Conservation (phyloP, 1,140 invertebrate genomes). For the Meloidogyne exigua region DNA sequence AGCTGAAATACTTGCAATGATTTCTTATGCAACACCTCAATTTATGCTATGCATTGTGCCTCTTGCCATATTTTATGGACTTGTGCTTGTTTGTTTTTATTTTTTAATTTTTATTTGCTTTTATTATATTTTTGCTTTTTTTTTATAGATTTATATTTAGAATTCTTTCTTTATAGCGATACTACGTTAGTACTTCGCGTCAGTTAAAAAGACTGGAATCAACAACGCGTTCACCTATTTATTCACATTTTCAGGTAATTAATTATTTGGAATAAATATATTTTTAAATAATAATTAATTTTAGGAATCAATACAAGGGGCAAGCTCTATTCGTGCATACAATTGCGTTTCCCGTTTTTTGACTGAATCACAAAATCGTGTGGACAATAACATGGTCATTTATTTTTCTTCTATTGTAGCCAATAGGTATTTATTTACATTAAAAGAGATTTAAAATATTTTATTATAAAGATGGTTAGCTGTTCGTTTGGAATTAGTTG, state of each 20-base stretch:
- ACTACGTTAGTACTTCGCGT: conserved; percentile 87
- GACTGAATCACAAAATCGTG: conserved; percentile 58
- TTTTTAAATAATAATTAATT: conserved; percentile 7
- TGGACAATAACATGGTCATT: conserved; percentile 66
- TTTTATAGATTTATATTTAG: not conserved
- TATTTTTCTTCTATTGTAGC: conserved; percentile 65
- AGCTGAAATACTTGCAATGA: conserved; percentile 67
- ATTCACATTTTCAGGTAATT: conserved; percentile 75
- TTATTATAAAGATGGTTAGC: conserved; percentile 65
- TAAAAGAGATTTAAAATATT: not conserved
- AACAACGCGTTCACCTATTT: conserved; percentile 92
- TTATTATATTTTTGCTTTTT: conserved; percentile 4
- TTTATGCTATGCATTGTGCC: conserved; percentile 69
- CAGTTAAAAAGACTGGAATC: conserved; percentile 93
- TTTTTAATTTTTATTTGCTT: not conserved
- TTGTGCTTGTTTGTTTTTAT: conserved; percentile 45
- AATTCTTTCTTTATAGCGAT: conserved; percentile 71
- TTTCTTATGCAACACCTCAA: conserved; percentile 67
- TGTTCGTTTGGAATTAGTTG: conserved; percentile 66
- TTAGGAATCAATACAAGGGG: conserved; percentile 47
- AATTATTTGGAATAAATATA: not conserved
- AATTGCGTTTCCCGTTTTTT: conserved; percentile 60
- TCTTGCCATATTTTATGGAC: conserved; percentile 68
- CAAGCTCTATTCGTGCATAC: conserved; percentile 65
- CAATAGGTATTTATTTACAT: conserved; percentile 45